Percentiles rank a stretch among this genome's conserved stretches.
These are phyloP conservation scores for Synchiropus splendidus DNA, from an alignment of 2,113 vertebrate genomes.

Conservation along the genomic window DNA sequence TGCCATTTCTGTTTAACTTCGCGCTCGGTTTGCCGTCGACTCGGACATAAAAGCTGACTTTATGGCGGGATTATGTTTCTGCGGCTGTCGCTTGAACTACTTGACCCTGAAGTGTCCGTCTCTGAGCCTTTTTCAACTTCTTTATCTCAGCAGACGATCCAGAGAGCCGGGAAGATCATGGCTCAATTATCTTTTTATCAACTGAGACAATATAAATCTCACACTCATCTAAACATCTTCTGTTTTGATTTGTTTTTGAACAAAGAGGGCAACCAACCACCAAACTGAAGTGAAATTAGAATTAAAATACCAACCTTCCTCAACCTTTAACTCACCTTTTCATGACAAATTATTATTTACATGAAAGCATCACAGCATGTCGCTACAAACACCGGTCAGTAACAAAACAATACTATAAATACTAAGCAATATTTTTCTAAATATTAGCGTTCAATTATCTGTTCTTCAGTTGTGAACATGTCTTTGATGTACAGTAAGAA, in stretches of 20 bases:
- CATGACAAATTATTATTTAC: too few relatives aligned
- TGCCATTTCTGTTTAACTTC: constrained; percentile 4
- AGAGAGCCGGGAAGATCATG: neutral
- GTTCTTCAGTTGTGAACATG: too few relatives aligned
- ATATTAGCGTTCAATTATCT: too few relatives aligned
- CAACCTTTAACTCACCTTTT: too few relatives aligned
- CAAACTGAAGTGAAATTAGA: neutral
- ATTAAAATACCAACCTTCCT: too few relatives aligned
- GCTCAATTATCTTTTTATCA: constrained; percentile 6
- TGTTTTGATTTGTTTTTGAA: neutral
- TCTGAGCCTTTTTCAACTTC: neutral
- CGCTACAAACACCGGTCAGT: too few relatives aligned
- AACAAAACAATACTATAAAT: too few relatives aligned
- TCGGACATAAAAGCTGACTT: constrained; percentile 11
- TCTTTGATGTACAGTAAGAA: too few relatives aligned
- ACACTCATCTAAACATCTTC: neutral
- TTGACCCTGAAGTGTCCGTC: constrained; percentile 11
- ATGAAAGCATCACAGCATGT: too few relatives aligned
- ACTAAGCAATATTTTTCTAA: too few relatives aligned
- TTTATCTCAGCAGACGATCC: constrained; percentile 7
- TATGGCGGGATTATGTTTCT: constrained; percentile 15
- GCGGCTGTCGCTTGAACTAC: constrained; percentile 2
- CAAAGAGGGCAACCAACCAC: too few relatives aligned
- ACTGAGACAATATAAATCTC: neutral
- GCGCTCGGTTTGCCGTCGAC: constrained; percentile 6